A percentile compares a stretch with the other conserved stretches of the same genome.
Evolutionary conservation across 2,797 vertebrate genomes (phyloP).

Genomic region (Arnoldichthys spilopterus): DNA sequence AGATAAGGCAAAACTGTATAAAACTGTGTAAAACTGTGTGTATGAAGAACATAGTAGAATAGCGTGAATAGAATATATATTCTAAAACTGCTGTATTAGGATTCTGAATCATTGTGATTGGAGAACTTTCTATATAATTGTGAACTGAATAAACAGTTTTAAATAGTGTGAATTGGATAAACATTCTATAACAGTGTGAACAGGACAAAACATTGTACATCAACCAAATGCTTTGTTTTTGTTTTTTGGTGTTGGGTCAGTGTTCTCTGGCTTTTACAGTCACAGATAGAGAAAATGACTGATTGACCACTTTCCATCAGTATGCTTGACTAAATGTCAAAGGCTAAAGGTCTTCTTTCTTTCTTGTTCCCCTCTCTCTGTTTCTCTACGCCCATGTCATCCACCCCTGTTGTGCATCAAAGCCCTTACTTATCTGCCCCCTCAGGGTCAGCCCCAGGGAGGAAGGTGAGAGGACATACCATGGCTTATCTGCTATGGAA

Average conservation of each 20-base stretch:
- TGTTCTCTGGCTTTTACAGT: neutral
- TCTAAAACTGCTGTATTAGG: neutral
- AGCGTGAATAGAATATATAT: neutral
- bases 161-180: neutral
- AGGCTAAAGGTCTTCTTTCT: conserved; percentile 55
- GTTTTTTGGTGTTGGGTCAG: neutral
- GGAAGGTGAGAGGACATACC: conserved; percentile 58
- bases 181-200: neutral
- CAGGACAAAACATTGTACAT: neutral
- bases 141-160: neutral
- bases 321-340: conserved; percentile 30
- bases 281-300: conserved; percentile 5
- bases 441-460: conserved; percentile 52
- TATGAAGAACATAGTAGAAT: neutral
- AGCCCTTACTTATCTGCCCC: conserved; percentile 59
- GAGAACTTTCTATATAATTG: neutral
- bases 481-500: conserved; percentile 54
- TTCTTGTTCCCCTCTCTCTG: conserved; percentile 49
- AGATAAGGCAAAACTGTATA: neutral
- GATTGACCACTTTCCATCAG: conserved; percentile 15
- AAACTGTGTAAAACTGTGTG: neutral
- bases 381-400: conserved; percentile 27
- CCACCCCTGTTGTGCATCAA: conserved; percentile 56
- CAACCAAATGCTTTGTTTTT: neutral
- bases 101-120: neutral